Conservation (phyloP, 2,113 vertebrate genomes). For the Sylvilagus bachmani region DNA sequence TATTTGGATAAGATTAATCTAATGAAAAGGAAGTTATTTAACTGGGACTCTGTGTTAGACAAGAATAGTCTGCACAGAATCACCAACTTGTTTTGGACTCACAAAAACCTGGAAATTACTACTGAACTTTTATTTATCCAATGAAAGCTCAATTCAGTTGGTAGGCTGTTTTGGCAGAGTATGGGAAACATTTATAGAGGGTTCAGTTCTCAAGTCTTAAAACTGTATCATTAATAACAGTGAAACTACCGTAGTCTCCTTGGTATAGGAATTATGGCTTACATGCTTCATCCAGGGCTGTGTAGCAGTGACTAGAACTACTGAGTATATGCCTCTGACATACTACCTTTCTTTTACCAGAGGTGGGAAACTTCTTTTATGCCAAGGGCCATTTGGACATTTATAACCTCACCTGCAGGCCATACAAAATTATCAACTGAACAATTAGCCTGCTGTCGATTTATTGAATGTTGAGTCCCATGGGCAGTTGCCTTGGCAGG, state of each 20-base stretch:
- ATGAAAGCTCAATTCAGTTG: slow-evolving; percentile 27
- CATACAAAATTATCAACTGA: too few relatives aligned
- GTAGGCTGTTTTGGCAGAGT: neutral
- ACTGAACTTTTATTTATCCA: slow-evolving; percentile 23
- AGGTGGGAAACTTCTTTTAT: too few relatives aligned
- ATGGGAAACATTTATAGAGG: slow-evolving; percentile 18
- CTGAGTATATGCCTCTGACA: slow-evolving; percentile 5
- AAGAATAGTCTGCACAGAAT: neutral
- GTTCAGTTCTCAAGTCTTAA: slow-evolving; percentile 38
- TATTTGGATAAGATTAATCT: neutral
- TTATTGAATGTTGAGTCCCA: too few relatives aligned
- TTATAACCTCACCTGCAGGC: too few relatives aligned
- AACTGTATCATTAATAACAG: slow-evolving; percentile 1
- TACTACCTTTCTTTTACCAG: neutral
- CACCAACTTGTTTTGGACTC: neutral
- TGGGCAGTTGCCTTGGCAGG: too few relatives aligned
- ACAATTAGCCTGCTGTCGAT: too few relatives aligned
- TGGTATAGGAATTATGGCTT: slow-evolving; percentile 28
- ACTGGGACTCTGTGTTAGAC: neutral
- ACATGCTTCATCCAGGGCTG: neutral
- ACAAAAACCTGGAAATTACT: slow-evolving; percentile 6
- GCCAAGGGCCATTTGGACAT: too few relatives aligned
- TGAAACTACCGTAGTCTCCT: slow-evolving; percentile 12
- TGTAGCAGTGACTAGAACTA: neutral
- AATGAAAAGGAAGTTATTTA: slow-evolving; percentile 54